Evolutionary conservation across 2,113 vertebrate genomes (phyloP), one percentile per base, ranked within the genome.

Genomic region (Tauraco erythrolophus): DNA sequence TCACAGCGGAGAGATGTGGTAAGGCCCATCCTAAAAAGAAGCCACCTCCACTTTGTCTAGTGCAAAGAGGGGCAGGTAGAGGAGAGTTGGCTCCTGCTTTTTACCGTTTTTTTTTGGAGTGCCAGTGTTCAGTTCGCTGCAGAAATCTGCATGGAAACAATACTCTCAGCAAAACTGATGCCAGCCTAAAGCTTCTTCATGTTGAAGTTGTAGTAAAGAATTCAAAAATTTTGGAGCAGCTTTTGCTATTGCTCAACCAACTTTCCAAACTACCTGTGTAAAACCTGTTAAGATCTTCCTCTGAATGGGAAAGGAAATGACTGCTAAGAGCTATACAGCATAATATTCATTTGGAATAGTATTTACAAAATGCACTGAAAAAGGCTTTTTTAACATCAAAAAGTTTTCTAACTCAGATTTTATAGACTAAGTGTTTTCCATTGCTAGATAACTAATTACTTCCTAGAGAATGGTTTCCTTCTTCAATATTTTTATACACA

Each of bases 1-100:
- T 9, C n/a, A 2, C 4, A 21, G 9, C 0, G 21, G 39, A 30
- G 65, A 74, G 64, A 37, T 1, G 33, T 10, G n/a, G 19, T 9
- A 30, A 61, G 39, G 66, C 19, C 43, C 61, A n/a, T 37, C 43
- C 37, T n/a, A 17, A 3, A 62, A 48, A 84, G 41, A 53, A 66
- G 28, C 37, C 46, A 24, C 30, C 19, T 78, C 45, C 19, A 17
- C 46, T 10, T 11, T 35, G 14, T 7, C 50, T 45, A 30, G 24
- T 9, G 51, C 60, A n/a, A 46, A 33, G 10, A n/a, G 2, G 18
- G 45, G 10, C 39, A 51, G 45, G 11, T 10, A 23, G 7, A 60
- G 31, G 19, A 69, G 51, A 41, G 37, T 0, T 57, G 13, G 35
- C 33, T 75, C 46, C 69, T 53, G n/a, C 14, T 75, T 53, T 64